Percentiles rank a stretch among this genome's conserved stretches.
phyloP scores from a whole-genome alignment of 53 echinoderm and acorn worm species.

The Apostichopus leukothele region DNA sequence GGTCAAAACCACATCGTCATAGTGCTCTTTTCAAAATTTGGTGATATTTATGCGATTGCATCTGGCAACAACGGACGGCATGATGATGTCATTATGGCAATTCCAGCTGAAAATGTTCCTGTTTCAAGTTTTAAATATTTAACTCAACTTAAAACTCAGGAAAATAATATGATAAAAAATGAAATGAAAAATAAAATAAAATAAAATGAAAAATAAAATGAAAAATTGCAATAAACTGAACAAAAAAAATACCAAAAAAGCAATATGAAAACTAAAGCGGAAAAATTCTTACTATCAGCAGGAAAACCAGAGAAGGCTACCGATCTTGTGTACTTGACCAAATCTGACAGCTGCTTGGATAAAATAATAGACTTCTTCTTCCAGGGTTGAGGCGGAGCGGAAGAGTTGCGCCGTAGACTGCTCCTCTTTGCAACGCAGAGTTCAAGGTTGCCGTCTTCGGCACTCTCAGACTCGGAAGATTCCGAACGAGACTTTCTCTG shows the following conservation, averaged over 20 bases:
- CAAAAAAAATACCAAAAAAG: neutral
- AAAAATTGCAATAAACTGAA: neutral
- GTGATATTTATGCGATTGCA: too few species aligned
- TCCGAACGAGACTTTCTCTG: conserved; percentile 85
- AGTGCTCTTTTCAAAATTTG: too few species aligned
- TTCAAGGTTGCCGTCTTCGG: conserved; percentile 50
- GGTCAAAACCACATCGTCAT: too few species aligned
- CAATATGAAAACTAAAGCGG: neutral
- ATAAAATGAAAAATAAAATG: neutral
- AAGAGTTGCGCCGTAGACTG: conserved; percentile 35
- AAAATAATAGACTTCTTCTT: conserved; percentile 74
- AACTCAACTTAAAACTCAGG: too few species aligned
- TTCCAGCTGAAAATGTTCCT: too few species aligned
- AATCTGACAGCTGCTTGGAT: conserved; percentile 81
- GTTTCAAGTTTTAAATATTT: too few species aligned
- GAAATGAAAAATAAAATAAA: too few species aligned
- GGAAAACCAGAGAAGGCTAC: conserved; percentile 86
- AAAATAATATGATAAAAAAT: too few species aligned
- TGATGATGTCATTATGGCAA: too few species aligned
- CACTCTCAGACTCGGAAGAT: conserved; percentile 73
- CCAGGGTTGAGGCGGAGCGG: conserved; percentile 23
- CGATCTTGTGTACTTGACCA: conserved; percentile 87
- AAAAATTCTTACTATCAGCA: conserved; percentile 59
- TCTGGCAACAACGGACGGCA: too few species aligned
- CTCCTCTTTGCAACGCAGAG: conserved; percentile 39